Conservation (phyloP, 2,888 invertebrate species). For the Melipona beecheii region DNA sequence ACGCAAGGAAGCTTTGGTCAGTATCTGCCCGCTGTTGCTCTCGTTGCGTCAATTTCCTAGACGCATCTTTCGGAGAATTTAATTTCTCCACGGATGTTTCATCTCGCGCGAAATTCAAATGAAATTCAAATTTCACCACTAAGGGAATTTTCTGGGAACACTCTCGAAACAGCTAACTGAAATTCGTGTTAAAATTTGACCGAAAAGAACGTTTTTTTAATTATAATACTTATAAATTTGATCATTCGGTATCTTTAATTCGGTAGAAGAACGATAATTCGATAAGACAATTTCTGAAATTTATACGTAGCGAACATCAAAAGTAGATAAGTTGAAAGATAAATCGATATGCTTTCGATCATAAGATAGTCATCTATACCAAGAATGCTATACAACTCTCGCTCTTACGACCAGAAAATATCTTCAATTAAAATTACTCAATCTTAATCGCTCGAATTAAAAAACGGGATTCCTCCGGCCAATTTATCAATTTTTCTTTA, state of each 20-base stretch:
- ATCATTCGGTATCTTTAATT: neutral
- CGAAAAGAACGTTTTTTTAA: neutral
- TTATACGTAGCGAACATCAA: too few relatives aligned
- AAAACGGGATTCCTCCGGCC: neutral
- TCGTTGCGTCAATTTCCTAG: conserved; percentile 18
- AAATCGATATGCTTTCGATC: neutral
- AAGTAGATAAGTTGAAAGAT: neutral
- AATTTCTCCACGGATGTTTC: neutral
- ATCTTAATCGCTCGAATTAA: conserved; percentile 6
- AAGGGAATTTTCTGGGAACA: neutral
- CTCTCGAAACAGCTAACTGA: neutral
- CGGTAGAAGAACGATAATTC: neutral
- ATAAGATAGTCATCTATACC: neutral
- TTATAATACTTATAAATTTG: neutral
- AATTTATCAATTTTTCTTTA: neutral
- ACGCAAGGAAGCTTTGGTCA: conserved; percentile 41
- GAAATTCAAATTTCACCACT: neutral
- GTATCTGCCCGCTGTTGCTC: conserved; percentile 10
- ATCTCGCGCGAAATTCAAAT: neutral
- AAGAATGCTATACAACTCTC: neutral
- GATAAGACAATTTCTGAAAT: neutral
- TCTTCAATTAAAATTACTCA: neutral
- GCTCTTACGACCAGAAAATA: neutral
- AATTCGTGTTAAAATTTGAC: neutral
- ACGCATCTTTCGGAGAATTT: neutral